phyloP scores from a whole-genome alignment of 1,140 invertebrate species.

The Bombus polaris region DNA sequence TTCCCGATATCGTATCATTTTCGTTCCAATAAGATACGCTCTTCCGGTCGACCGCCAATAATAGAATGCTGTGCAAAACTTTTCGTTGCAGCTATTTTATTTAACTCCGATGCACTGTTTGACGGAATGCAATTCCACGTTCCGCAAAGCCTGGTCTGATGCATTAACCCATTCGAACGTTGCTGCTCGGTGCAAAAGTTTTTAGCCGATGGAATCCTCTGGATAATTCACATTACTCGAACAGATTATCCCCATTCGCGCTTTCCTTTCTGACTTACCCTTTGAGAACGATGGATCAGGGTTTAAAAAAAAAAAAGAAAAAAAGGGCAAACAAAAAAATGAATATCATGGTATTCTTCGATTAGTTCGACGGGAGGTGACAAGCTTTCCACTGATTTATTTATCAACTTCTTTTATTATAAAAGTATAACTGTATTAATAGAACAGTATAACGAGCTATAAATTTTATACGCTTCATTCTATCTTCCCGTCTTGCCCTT shows the following conservation, averaged over 20 bases:
- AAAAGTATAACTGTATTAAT: constrained; percentile 24
- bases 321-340: not conserved
- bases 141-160: constrained; percentile 18
- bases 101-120: constrained; percentile 23
- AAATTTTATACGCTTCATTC: not conserved
- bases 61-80: constrained; percentile 32
- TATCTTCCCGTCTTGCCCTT: not conserved
- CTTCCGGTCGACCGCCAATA: constrained; percentile 14
- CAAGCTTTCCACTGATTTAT: no score
- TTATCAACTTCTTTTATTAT: constrained; percentile 3
- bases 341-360: no score
- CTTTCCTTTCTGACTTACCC: not conserved
- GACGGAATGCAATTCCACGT: constrained; percentile 50
- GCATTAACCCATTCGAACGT: constrained; percentile 35
- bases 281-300: no score
- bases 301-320: not conserved
- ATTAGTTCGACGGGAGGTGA: not conserved
- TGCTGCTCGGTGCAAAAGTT: constrained; percentile 11
- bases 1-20: not conserved
- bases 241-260: constrained; percentile 16
- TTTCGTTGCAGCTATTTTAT: constrained; percentile 37
- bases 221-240: constrained; percentile 41
- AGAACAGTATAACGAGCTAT: not conserved
- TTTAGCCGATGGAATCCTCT: constrained; percentile 26
- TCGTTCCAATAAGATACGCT: constrained; percentile 35